Evolutionary conservation across 2,888 invertebrate genomes (phyloP).

Genomic region (Acleris laterana): DNA sequence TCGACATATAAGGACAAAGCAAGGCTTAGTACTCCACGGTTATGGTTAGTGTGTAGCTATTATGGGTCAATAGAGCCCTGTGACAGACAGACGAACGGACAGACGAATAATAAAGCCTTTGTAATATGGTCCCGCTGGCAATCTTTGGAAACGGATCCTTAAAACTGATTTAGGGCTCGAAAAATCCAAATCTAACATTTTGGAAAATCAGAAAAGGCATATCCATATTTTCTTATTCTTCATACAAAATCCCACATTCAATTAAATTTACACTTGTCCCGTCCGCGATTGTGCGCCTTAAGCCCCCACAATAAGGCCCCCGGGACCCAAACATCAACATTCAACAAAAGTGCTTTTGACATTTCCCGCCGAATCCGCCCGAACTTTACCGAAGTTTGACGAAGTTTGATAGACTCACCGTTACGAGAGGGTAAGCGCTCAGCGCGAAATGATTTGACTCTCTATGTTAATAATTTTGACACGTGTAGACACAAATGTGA

Average conservation of each 20-base stretch:
- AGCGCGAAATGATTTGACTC: conserved; percentile 20
- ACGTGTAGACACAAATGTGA: conserved; percentile 10
- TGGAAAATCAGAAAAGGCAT: not conserved
- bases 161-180: no score
- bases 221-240: conserved; percentile 2
- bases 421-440: conserved; percentile 19
- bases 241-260: conserved; percentile 13
- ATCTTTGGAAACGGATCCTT: no score
- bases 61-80: no score
- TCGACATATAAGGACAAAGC: no score
- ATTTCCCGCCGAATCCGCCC: conserved; percentile 20
- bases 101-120: no score
- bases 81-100: no score
- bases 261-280: conserved; percentile 18
- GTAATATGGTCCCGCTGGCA: no score
- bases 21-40: no score
- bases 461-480: conserved; percentile 26
- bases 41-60: no score
- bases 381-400: conserved; percentile 25
- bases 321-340: conserved; percentile 35
- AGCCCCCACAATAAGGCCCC: conserved; percentile 36
- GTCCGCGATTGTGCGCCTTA: conserved; percentile 34
- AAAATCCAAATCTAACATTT: not conserved
- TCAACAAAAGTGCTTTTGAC: conserved; percentile 38
- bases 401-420: conserved; percentile 29